Evolutionary conservation across 1,140 invertebrate species (phyloP).

Genomic region (Oreohelix idahoensis): DNA sequence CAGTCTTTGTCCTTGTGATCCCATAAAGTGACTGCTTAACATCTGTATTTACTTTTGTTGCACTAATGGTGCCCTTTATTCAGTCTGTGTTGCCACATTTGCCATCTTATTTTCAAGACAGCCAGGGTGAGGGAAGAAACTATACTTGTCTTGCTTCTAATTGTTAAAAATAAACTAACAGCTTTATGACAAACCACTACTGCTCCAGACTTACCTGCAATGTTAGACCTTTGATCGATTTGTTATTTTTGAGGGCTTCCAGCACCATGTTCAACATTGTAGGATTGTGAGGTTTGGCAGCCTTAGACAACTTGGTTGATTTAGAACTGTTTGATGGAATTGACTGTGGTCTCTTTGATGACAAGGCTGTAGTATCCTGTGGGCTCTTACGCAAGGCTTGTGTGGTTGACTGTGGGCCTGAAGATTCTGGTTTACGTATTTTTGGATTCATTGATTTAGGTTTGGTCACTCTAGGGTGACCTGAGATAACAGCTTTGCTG

Average conservation of each 20-base stretch:
- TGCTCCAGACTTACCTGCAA: neutral
- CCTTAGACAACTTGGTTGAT: neutral
- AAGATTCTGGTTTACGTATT: neutral
- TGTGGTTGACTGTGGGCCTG: neutral
- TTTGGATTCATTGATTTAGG: neutral
- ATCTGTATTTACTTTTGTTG: too few relatives aligned
- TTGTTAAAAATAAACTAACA: too few relatives aligned
- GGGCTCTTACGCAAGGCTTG: neutral
- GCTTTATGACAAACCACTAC: too few relatives aligned
- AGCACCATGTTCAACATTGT: neutral
- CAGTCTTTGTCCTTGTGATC: too few relatives aligned
- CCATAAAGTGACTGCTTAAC: too few relatives aligned
- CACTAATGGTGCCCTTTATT: too few relatives aligned
- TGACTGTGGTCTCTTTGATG: neutral
- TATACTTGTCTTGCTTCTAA: too few relatives aligned
- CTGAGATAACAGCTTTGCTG: neutral
- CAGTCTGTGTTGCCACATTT: too few relatives aligned
- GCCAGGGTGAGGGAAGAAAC: too few relatives aligned
- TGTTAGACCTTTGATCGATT: neutral
- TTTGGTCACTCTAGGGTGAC: neutral
- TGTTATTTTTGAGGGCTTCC: neutral
- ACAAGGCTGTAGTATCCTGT: neutral
- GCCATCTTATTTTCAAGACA: too few relatives aligned
- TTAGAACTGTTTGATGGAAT: neutral
- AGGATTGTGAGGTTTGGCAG: neutral